Conservation (phyloP, 2,797 vertebrate genomes). For the Lithobates sylvaticus region DNA sequence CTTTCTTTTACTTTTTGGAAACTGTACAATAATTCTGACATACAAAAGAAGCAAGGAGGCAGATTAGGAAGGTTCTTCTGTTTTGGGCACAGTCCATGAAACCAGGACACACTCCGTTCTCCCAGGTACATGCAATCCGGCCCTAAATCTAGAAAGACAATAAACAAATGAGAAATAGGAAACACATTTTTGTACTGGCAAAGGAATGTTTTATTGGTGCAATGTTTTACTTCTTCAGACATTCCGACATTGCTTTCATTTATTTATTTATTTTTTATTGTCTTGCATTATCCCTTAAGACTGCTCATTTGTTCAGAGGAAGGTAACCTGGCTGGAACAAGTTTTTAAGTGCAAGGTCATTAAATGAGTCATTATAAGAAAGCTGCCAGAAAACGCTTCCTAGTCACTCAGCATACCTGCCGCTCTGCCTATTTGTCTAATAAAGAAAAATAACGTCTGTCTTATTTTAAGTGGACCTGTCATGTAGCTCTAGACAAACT, state of each 20-base stretch:
- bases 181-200: constrained; percentile 34
- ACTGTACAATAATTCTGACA: neutral
- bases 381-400: neutral
- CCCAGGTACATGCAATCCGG: constrained; percentile 19
- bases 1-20: neutral
- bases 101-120: neutral
- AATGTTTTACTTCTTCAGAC: constrained; percentile 21
- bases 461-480: too few relatives aligned
- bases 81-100: neutral
- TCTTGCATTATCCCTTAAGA: constrained; percentile 23
- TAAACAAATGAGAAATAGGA: constrained; percentile 39
- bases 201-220: neutral
- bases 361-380: neutral
- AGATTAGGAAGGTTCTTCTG: neutral
- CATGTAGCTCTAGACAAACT: too few relatives aligned
- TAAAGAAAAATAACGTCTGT: too few relatives aligned
- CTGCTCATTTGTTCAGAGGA: constrained; percentile 8
- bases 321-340: neutral
- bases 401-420: neutral
- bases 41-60: neutral
- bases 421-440: too few relatives aligned
- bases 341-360: constrained; percentile 16
- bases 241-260: constrained; percentile 10
- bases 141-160: constrained; percentile 39
- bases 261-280: constrained; percentile 27